phyloP scores from a whole-genome alignment of 2,888 invertebrate genomes.

The Meiosimyza platycephala region DNA sequence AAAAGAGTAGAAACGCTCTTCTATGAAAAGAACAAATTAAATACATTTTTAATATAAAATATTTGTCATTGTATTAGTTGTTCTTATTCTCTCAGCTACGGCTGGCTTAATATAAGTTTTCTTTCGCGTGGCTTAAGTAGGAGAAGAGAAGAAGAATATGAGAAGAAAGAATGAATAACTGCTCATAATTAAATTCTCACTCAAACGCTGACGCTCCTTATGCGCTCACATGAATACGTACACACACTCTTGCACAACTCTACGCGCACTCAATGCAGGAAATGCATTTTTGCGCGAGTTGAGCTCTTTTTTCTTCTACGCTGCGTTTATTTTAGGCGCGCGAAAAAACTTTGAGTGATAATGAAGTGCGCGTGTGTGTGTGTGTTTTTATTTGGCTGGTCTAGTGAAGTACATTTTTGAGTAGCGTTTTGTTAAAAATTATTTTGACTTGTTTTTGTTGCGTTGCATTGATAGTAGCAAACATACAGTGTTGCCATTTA shows the following conservation, averaged over 20 bases:
- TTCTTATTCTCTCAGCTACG: constrained; percentile 15
- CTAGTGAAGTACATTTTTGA: constrained; percentile 22
- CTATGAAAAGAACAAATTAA: too few species aligned
- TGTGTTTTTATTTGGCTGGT: background rate
- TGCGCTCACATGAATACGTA: background rate
- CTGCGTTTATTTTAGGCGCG: background rate
- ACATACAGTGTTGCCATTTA: background rate
- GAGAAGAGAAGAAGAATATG: constrained; percentile 7
- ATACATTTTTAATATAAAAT: too few species aligned
- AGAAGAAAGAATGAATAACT: constrained; percentile 44
- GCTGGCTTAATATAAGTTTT: constrained; percentile 2
- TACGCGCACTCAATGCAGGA: constrained; percentile 4
- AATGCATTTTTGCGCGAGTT: constrained; percentile 26
- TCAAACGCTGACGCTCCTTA: background rate
- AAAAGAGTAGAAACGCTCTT: too few species aligned
- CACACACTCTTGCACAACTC: background rate
- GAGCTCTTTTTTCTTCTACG: background rate
- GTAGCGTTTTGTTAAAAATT: constrained; percentile 1
- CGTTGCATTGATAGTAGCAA: constrained; percentile 3
- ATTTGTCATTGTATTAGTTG: constrained; percentile 9
- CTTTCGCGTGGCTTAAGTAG: too few species aligned
- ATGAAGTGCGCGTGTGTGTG: background rate
- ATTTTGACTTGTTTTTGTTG: background rate
- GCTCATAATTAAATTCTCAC: background rate
- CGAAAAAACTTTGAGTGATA: constrained; percentile 4